Evolutionary conservation across 2,888 invertebrate genomes (phyloP), one percentile per base, ranked within the genome.

Genomic region (Apamea crenata): DNA sequence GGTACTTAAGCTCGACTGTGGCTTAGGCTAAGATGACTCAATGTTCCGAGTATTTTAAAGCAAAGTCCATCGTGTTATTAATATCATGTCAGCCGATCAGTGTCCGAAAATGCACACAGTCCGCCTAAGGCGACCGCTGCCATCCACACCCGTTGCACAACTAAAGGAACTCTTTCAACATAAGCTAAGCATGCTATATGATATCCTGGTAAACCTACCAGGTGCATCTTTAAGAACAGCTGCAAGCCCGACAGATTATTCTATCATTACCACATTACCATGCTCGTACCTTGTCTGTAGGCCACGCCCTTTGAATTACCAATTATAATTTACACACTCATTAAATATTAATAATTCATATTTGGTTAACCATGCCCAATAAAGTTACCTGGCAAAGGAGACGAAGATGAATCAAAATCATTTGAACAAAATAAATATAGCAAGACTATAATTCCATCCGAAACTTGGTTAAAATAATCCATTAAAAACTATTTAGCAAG

Each of bases 401-500:
- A 68, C 18, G 12, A 44, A 53, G 29, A 36, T 53, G 12, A 44
- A 66, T 61, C 2, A 76, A 44, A 69, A 70, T n/a, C 36, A 25
- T 32, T 12, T 18, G 6, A 65, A 66, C 32, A 36, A 74, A 36
- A 74, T 7, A 63, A n/a, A n/a, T 74, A 67, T 1, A 71, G 44
- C 14, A 72, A 72, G 14, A 69, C 14, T 1, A 61, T 18, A 50
- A 50, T 14, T 29, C 1, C 72, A 71, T 44, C n/a, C 36, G 18
- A 36, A 82, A 75, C 25, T 5, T 53, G 50, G 21, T 50, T 50
- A n/a, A 74, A 81, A 68, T 7, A 76, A 85, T 82, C 61, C 70
- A 80, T 86, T 78, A 80, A 67, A 79, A 78, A 69, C 56, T 63
- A 73, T 85, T 80, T 74, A 74, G 82, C 82, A 89, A 89, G 63